phyloP scores from a whole-genome alignment of 2,888 invertebrate genomes.

The Neoitamus cyanurus region DNA sequence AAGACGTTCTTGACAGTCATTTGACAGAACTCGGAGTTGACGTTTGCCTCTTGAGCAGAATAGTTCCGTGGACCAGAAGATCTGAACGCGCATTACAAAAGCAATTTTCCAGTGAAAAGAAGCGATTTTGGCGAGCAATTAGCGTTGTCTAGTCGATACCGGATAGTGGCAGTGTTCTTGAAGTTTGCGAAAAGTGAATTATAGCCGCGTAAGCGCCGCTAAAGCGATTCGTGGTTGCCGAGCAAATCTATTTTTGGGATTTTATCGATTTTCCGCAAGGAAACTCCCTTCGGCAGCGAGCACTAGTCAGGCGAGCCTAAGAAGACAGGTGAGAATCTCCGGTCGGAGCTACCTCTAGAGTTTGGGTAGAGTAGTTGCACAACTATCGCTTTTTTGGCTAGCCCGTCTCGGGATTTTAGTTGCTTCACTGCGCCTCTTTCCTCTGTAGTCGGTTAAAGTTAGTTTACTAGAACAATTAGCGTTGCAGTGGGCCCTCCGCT shows the following conservation, averaged over 20 bases:
- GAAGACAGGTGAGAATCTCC: conserved; percentile 42
- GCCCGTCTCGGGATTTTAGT: neutral
- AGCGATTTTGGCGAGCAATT: neutral
- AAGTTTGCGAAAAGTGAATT: neutral
- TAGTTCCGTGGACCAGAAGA: neutral
- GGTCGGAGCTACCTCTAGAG: neutral
- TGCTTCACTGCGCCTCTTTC: conserved; percentile 18
- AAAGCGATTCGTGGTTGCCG: conserved; percentile 4
- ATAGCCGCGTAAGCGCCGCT: neutral
- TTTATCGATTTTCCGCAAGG: conserved; percentile 49
- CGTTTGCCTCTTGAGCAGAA: conserved; percentile 24
- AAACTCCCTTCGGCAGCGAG: conserved; percentile 33
- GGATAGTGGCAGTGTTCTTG: neutral
- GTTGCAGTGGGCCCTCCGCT: neutral
- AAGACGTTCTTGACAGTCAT: conserved; percentile 31
- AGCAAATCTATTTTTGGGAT: conserved; percentile 48
- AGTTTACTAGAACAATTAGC: neutral
- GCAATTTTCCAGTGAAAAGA: neutral
- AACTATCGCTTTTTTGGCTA: conserved; percentile 26
- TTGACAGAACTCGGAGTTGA: conserved; percentile 38
- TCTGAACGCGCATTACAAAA: neutral
- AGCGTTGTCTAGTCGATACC: neutral
- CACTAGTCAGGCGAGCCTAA: neutral
- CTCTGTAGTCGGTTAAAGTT: neutral
- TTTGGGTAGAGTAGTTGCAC: conserved; percentile 35